phyloP scores from a whole-genome alignment of 1,140 invertebrate genomes.

The Hylaeus anthracinus region DNA sequence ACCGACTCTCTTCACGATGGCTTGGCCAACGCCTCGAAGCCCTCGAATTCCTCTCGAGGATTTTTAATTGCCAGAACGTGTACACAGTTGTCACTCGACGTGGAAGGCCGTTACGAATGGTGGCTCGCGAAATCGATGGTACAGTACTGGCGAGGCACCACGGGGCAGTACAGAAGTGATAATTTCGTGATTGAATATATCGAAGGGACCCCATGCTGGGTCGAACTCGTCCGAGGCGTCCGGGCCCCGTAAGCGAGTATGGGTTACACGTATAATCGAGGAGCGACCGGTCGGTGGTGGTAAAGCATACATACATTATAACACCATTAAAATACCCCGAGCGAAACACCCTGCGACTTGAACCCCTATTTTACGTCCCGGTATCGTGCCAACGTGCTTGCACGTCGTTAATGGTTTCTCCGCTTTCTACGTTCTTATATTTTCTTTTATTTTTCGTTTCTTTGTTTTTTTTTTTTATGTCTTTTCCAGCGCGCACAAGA shows the following conservation, averaged over 20 bases:
- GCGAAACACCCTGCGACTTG: constrained; percentile 60
- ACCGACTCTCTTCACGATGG: no score
- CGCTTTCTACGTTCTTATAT: not conserved
- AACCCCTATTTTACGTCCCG: constrained; percentile 64
- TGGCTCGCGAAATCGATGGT: constrained; percentile 44
- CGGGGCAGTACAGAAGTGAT: constrained; percentile 77
- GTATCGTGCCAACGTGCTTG: constrained; percentile 52
- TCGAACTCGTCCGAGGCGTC: constrained; percentile 73
- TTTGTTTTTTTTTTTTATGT: not conserved
- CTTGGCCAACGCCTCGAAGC: no score
- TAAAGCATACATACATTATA: constrained; percentile 80
- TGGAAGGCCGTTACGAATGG: not conserved
- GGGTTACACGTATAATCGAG: constrained; percentile 50
- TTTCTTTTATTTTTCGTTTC: not conserved
- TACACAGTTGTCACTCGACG: not conserved
- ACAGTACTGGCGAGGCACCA: constrained; percentile 47
- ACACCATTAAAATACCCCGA: constrained; percentile 77
- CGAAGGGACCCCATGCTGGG: constrained; percentile 76
- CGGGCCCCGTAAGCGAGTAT: constrained; percentile 46
- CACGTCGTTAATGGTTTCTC: constrained; percentile 61
- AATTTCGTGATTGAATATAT: constrained; percentile 81
- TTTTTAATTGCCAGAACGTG: not conserved
- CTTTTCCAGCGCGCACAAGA: not conserved
- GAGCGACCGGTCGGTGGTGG: constrained; percentile 61
- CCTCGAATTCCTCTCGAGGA: not conserved